Base-by-base conservation (phyloP, 1,140 invertebrate genomes). In the Melitaea cinxia region DNA sequence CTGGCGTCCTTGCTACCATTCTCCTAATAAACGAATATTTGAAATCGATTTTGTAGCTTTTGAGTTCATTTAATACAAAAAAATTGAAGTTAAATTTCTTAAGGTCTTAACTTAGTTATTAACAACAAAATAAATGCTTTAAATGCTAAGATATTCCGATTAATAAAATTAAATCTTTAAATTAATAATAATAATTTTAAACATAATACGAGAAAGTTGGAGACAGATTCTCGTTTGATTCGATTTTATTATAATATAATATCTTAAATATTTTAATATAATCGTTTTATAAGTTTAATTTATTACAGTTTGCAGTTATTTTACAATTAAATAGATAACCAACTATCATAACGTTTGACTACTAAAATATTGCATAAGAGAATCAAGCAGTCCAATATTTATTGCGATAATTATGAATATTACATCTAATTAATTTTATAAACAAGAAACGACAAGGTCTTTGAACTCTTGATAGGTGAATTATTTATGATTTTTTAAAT, bases 391-490 rank as follows among this genome's bases (percentile, higher is more conserved):
- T n/a, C 39, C 15, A 47, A 23, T 24, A 21, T 33, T 63, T 23
- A 47, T 23, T 14, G 52, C 47, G 24, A 47, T 63, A 54, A 55
- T 62, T 54, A 62, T 62, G 19, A 37, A 52, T 47, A 19, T 47
- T 62, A 28, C 52, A 62, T 45, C 50, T 63, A 49, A 63, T 63
- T 63, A 63, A 33, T 47, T 47, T 55, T 42, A 63, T 17, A 55
- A 62, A 55, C 60, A 33, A 63, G 60, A 63, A 62, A 39, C 37
- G 49, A 63, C 60, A 55, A 33, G 60, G 60, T 63, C 60, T 55
- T 63, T 54, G 21, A 63, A 50, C 60, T 26, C 26, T 17, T n/a
- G 58, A 9, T 33, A 3, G 19, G 12, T 37, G 17, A 39, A 15
- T 47, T 21, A 52, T 60, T 60, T 52, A 60, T 30, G 45, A 60